Conservation (phyloP, 2,888 invertebrate genomes). For the Oligia fasciuncula region DNA sequence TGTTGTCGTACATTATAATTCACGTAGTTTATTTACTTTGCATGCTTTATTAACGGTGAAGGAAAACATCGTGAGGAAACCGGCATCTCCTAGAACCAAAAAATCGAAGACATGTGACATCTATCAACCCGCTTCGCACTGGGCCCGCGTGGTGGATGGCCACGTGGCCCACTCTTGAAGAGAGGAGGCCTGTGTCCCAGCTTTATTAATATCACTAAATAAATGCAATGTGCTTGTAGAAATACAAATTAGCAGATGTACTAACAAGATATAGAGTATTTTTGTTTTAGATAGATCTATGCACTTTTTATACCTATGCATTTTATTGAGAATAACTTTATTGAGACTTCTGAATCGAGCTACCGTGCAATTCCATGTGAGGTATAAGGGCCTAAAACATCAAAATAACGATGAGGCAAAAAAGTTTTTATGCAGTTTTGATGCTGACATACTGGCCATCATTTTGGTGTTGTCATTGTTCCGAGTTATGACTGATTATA, state of each 20-base stretch:
- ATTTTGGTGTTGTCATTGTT: neutral
- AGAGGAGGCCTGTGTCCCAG: neutral
- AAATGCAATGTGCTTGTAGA: constrained; percentile 33
- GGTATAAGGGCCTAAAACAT: neutral
- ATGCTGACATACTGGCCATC: neutral
- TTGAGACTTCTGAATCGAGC: neutral
- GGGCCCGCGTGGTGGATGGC: neutral
- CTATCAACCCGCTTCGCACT: neutral
- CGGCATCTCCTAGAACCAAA: neutral
- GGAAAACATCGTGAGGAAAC: neutral
- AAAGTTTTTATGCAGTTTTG: neutral
- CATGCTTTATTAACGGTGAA: constrained; percentile 27
- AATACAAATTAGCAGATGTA: neutral
- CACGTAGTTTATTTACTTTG: constrained; percentile 14
- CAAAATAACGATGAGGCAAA: neutral
- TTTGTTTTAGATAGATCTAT: constrained; percentile 16
- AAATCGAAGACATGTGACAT: neutral
- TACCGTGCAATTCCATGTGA: neutral
- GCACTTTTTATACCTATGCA: neutral
- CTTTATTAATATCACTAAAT: constrained; percentile 38
- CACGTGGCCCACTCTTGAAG: neutral
- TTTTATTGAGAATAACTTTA: neutral
- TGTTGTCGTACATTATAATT: neutral
- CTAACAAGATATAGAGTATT: constrained; percentile 3
- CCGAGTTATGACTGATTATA: too few species aligned